These are phyloP conservation scores for Dysdera silvatica DNA, from an alignment of 1,140 invertebrate genomes.

Conservation along the genomic window DNA sequence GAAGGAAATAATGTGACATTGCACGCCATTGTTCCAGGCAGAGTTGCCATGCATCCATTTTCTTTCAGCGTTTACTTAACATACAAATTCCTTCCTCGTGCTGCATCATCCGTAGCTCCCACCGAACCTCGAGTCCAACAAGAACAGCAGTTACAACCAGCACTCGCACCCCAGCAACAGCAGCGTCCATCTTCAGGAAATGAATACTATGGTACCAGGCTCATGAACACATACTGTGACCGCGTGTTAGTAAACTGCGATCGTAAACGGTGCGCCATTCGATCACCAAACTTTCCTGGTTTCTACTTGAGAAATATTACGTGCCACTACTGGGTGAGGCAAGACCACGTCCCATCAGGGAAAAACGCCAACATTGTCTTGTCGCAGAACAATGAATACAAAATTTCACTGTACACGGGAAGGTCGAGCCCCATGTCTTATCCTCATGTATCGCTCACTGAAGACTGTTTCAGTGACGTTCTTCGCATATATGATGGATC, in stretches of 20 bases:
- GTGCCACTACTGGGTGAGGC: constrained; percentile 31
- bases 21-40: constrained; percentile 26
- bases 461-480: constrained; percentile 70
- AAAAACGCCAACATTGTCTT: constrained; percentile 30
- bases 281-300: constrained; percentile 34
- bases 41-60: constrained; percentile 25
- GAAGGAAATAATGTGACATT: constrained; percentile 34
- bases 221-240: constrained; percentile 31
- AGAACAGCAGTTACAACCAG: not conserved
- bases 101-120: not conserved
- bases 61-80: constrained; percentile 32
- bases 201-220: constrained; percentile 24
- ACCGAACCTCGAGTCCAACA: not conserved
- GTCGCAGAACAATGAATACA: constrained; percentile 34
- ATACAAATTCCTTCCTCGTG: constrained; percentile 30
- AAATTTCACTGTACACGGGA: constrained; percentile 35
- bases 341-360: constrained; percentile 28
- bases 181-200: constrained; percentile 10
- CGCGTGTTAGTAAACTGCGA: constrained; percentile 30
- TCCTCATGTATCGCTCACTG: constrained; percentile 48
- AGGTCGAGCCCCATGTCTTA: constrained; percentile 20
- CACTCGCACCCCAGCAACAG: too few relatives aligned
- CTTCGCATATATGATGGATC: constrained; percentile 83
- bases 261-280: constrained; percentile 28
- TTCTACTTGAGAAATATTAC: constrained; percentile 34